Conservation (phyloP, 2,888 invertebrate genomes). For the Ditylenchus weischeri region DNA sequence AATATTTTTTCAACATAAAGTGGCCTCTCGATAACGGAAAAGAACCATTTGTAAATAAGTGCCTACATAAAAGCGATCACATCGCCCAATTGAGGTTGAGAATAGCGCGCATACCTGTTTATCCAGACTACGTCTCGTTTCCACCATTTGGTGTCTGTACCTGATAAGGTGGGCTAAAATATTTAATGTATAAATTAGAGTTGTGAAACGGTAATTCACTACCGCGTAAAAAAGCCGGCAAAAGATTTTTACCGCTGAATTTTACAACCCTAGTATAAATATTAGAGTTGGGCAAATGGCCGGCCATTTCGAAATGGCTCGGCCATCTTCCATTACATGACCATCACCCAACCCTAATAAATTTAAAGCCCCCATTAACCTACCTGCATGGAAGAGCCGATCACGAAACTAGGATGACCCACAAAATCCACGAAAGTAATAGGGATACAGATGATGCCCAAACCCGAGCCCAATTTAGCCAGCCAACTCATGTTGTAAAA, state of each 20-base stretch:
- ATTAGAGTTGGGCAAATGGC: too few species aligned
- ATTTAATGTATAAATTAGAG: neutral
- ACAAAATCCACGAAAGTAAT: constrained; percentile 31
- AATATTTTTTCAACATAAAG: too few species aligned
- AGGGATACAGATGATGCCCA: constrained; percentile 21
- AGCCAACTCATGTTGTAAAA: neutral
- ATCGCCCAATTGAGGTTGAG: constrained; percentile 20
- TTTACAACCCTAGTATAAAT: too few species aligned
- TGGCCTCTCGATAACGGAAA: too few species aligned
- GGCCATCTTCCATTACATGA: too few species aligned
- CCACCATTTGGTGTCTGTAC: too few species aligned
- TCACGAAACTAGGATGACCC: constrained; percentile 25
- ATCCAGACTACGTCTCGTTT: constrained; percentile 30
- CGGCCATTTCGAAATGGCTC: too few species aligned
- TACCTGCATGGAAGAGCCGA: constrained; percentile 34
- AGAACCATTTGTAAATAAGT: neutral
- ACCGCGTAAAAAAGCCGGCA: too few species aligned
- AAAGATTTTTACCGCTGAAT: too few species aligned
- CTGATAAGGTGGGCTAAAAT: constrained; percentile 20
- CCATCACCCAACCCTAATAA: too few species aligned
- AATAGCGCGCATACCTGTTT: constrained; percentile 4
- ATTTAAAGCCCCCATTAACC: too few species aligned
- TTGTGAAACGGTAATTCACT: too few species aligned
- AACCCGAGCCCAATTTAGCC: neutral
- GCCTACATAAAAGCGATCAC: constrained; percentile 30